Evolutionary conservation across 2,113 vertebrate species (phyloP), one percentile per base, ranked within the genome.

Genomic region (Nansenia antarctica): DNA sequence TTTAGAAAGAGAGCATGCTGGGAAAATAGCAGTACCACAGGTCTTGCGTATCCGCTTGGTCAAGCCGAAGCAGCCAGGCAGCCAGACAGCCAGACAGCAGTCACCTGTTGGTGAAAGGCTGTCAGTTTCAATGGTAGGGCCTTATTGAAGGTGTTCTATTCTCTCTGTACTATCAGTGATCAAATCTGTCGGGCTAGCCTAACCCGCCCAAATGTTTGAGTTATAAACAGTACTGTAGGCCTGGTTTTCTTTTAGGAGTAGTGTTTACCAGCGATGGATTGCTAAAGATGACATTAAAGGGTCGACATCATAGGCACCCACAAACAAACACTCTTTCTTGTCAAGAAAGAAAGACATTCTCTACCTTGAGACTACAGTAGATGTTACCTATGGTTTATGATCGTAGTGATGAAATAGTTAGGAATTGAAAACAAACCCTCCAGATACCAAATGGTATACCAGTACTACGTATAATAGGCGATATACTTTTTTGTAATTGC

Each of bases 1-100:
- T 87, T 87, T 85, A 87, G 92, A 91, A 91, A 92, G 82, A 76
- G 72, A 73, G 63, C 91, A 61, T 88, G 92, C 89, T 91, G 92
- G 75, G 90, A 91, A 93, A 92, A 93, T 93, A 86, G 82, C 81
- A 83, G 87, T 81, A 72, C 80, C 70, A 78, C 73, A 37, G 73
- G 78, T 75, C 83, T 74, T 79, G 79, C 84, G 85, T 85, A 87
- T 90, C 83, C 73, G 74, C 67, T 82, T 74, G 65, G 52, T 55
- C 5, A 49, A 49, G 18, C n/a, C n/a, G 20, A 49, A 20, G 18
- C 45, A 49, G 11, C 45, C 45, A 49, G 45, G 18, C 45, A 2
- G 14, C n/a, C 45, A 49, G 45, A 81, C 80, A 71, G 78, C 73
- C 80, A 82, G 81, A 57, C 61, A 68, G 69, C 61, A 63, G 75